phyloP scores from a whole-genome alignment of 2,888 invertebrate genomes.

The Drosophila kambysellisi region DNA sequence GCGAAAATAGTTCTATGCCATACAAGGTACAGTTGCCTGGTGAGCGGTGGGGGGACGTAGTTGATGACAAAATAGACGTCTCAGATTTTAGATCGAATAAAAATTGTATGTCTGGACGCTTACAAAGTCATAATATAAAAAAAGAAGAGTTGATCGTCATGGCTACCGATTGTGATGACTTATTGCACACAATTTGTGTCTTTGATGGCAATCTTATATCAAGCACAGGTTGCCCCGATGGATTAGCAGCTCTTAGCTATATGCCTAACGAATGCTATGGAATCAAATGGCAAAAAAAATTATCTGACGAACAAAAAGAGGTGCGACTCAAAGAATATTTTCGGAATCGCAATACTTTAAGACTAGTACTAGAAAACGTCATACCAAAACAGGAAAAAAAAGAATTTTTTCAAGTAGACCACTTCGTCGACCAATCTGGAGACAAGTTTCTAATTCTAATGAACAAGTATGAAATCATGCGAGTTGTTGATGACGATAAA shows the following conservation, averaged over 20 bases:
- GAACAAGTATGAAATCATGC: conserved; percentile 54
- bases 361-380: conserved; percentile 47
- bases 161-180: conserved; percentile 47
- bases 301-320: conserved; percentile 2
- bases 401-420: conserved; percentile 45
- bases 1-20: conserved; percentile 76
- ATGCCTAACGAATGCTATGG: conserved; percentile 78
- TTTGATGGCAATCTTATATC: conserved; percentile 61
- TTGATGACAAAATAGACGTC: conserved; percentile 45
- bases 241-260: conserved; percentile 71
- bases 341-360: conserved; percentile 57
- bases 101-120: conserved; percentile 65
- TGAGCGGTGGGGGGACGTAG: conserved; percentile 74
- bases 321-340: conserved; percentile 65
- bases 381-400: conserved; percentile 29
- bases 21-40: conserved; percentile 86
- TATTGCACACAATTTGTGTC: conserved; percentile 77
- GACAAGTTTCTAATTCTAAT: conserved; percentile 60
- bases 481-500: conserved; percentile 29
- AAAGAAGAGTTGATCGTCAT: not conserved
- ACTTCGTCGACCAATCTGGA: conserved; percentile 26
- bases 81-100: conserved; percentile 56
- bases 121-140: not conserved
- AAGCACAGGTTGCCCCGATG: conserved; percentile 67
- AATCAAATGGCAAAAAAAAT: conserved; percentile 48